phyloP scores from a whole-genome alignment of 2,888 invertebrate species.

The Trichopoda pennipes region DNA sequence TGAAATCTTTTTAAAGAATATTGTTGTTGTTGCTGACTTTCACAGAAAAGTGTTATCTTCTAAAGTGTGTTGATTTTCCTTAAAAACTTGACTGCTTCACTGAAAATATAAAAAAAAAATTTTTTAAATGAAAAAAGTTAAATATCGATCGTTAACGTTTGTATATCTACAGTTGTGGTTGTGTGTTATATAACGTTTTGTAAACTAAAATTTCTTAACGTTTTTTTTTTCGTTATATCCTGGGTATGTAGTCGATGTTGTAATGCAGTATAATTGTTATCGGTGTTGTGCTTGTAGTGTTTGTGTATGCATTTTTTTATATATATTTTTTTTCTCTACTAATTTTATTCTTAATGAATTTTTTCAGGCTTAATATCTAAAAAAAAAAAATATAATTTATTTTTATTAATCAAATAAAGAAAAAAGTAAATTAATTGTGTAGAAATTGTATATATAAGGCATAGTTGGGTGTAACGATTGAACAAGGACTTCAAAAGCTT shows the following conservation, averaged over 20 bases:
- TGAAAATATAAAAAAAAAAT: neutral
- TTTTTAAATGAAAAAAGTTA: neutral
- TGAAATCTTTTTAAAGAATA: neutral
- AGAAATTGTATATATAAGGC: neutral
- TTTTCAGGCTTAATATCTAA: neutral
- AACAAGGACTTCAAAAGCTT: no score
- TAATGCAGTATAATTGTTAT: conserved; percentile 74
- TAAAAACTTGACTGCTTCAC: conserved; percentile 28
- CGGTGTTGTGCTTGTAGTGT: conserved; percentile 67
- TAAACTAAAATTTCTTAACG: conserved; percentile 14
- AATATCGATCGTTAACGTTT: conserved; percentile 38
- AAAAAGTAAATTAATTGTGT: no score
- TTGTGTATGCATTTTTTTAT: conserved; percentile 37
- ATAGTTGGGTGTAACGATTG: no score
- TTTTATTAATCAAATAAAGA: no score
- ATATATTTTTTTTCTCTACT: neutral
- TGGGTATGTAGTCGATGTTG: conserved; percentile 80
- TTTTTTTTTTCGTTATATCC: conserved; percentile 23
- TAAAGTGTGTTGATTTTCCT: conserved; percentile 10
- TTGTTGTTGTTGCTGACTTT: conserved; percentile 57
- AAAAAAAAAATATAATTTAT: no score
- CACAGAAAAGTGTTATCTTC: neutral
- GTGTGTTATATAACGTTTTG: conserved; percentile 47
- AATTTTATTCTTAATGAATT: neutral
- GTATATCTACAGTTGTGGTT: conserved; percentile 40